These are phyloP conservation scores for Corticium candelabrum DNA, from an alignment of 37 sponge, comb jelly and placozoan genomes.

Conservation along the genomic window DNA sequence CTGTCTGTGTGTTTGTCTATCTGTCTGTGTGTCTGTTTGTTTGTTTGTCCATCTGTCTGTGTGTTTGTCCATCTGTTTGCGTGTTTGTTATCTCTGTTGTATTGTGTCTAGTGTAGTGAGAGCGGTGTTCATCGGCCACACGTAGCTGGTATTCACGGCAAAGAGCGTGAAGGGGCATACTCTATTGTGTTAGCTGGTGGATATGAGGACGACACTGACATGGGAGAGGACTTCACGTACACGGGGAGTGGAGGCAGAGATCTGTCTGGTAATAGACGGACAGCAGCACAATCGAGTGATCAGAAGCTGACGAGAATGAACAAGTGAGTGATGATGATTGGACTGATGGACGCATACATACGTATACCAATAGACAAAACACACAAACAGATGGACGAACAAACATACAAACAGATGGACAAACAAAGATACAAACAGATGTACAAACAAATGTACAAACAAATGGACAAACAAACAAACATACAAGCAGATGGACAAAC, in stretches of 20 bases:
- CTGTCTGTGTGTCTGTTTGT: no score
- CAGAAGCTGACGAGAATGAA: constrained; percentile 91
- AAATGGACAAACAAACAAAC: no score
- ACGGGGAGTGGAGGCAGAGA: constrained; percentile 91
- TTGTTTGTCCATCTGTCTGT: no score
- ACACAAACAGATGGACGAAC: no score
- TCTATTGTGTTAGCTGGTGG: constrained; percentile 89
- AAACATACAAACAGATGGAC: no score
- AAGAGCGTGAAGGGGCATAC: constrained; percentile 77
- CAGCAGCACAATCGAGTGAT: constrained; percentile 75
- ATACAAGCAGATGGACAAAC: no score
- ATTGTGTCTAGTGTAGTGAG: constrained; percentile 59
- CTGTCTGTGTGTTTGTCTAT: no score
- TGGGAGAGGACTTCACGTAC: constrained; percentile 80
- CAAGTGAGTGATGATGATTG: constrained; percentile 22
- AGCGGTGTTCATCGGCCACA: constrained; percentile 83
- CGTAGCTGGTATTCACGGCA: constrained; percentile 86
- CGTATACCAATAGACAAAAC: no score
- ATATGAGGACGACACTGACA: constrained; percentile 82
- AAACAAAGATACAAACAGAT: no score
- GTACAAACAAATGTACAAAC: no score
- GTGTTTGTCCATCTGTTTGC: neutral
- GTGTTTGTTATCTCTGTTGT: neutral
- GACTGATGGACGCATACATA: no score
- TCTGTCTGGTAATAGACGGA: constrained; percentile 89